Base-by-base conservation (phyloP, 2,797 vertebrate species). In the Sus cebifrons region DNA sequence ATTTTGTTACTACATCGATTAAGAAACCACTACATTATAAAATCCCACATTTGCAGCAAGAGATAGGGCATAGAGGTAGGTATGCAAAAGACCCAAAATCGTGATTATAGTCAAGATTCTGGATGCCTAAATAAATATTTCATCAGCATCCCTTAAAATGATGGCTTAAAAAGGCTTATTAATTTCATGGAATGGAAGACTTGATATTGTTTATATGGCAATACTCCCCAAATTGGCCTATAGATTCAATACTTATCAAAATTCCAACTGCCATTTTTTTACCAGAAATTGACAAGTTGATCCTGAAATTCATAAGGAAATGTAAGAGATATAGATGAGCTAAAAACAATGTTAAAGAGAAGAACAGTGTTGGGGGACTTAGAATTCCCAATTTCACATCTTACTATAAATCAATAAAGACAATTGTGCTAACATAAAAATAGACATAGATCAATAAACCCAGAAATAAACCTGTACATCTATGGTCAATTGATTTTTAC, bases 311-410 rank as follows among this genome's bases (percentile, higher is more conserved):
- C 29, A 32, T 16, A 67, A n/a, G 60, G 58, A 58, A 74, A 89
- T 89, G n/a, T 64, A 75, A 83, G 36, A 18, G 36, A 60, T 52
- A 1, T 49, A 75, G 27, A 29, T 58, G 56, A 83, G 36, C 36
- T 74, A 68, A 75, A 89, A 83, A 16, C 60, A 68, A 83, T 36
- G 9, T 49, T 94, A 94, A 94, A 75, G 78, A 52, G 64, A 77
- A 56, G 11, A 79, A 75, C 17, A 83, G 49, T 40, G n/a, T 60
- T 49, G 92, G 71, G 78, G 21, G 40, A 77, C 36, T 60, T 54
- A 62, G 14, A 86, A 49, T 86, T 86, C 40, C 25, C 64, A 52
- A 75, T 89, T 62, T 67, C 71, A 70, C 89, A 70, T 70, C 54
- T 60, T 85, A 85, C 71, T 54, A 70, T 40, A 70, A 70, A 85